Evolutionary conservation across 2,888 invertebrate genomes (phyloP).

Genomic region (Coleophora flavipennella): DNA sequence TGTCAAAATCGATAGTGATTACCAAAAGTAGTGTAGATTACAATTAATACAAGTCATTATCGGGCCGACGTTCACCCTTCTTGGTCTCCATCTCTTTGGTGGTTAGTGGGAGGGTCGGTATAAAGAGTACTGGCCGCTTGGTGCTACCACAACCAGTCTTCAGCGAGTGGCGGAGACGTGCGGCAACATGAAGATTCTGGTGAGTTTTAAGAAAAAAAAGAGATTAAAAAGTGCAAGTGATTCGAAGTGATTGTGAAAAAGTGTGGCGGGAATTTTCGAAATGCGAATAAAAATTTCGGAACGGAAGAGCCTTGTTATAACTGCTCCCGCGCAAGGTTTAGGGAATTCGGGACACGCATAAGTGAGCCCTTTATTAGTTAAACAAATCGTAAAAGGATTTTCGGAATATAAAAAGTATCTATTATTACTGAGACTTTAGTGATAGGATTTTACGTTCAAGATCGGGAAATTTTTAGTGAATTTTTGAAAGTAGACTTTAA

Average conservation of each 20-base stretch:
- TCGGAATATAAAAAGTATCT: no score
- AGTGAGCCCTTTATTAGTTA: no score
- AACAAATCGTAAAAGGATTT: no score
- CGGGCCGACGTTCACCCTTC: conserved; percentile 40
- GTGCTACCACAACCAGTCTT: conserved; percentile 62
- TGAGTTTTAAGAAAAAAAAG: conserved; percentile 37
- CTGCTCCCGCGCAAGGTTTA: no score
- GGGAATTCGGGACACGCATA: no score
- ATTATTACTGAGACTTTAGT: no score
- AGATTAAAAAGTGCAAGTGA: conserved; percentile 24
- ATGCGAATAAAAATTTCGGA: neutral
- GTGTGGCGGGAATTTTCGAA: conserved; percentile 19
- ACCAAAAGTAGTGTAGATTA: conserved; percentile 29
- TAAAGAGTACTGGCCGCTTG: conserved; percentile 41
- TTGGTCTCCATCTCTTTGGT: conserved; percentile 10
- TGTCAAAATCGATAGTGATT: conserved; percentile 21
- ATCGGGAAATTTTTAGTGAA: no score
- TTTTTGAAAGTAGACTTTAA: no score
- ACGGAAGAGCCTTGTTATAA: neutral
- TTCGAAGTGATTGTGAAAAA: conserved; percentile 2
- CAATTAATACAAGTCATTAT: conserved; percentile 57
- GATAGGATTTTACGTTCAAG: no score
- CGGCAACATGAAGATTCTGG: conserved; percentile 69
- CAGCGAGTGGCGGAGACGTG: conserved; percentile 59
- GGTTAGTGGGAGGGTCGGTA: conserved; percentile 61